Evolutionary conservation across 2,113 vertebrate genomes (phyloP).

Genomic region (Phaethon lepturus): DNA sequence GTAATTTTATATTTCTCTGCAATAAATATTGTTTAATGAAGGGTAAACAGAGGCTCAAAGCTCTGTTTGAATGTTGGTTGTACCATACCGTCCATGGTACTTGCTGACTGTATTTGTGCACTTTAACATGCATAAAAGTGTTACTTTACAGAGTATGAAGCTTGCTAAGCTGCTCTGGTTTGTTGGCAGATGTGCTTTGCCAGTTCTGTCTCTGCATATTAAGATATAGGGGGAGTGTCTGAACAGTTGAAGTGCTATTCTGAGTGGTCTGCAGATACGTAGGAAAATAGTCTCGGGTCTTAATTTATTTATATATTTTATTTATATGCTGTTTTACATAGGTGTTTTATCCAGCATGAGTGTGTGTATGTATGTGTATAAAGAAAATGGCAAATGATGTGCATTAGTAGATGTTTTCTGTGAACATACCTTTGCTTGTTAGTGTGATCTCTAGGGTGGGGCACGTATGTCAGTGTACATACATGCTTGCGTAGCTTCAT

Average conservation of each 20-base stretch:
- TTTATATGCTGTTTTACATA: background rate
- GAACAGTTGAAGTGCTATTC: background rate
- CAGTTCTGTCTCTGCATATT: background rate
- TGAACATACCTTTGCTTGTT: background rate
- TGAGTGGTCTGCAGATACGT: background rate
- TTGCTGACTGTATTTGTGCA: background rate
- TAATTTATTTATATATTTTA: background rate
- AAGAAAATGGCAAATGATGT: background rate
- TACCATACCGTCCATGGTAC: rapidly evolving
- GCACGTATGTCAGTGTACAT: rapidly evolving
- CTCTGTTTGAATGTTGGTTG: background rate
- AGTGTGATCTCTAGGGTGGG: background rate
- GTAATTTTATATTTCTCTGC: background rate
- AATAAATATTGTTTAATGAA: background rate
- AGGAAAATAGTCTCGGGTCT: background rate
- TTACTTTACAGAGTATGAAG: background rate
- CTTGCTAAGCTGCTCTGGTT: background rate
- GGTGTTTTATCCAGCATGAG: background rate
- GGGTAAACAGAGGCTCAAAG: rapidly evolving
- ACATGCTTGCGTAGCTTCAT: background rate
- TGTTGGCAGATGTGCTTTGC: background rate
- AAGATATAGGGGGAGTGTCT: background rate
- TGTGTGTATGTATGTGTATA: background rate
- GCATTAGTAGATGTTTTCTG: background rate
- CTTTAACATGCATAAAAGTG: rapidly evolving